Conservation (phyloP, 2,888 invertebrate species). For the Callimorpha dominula region DNA sequence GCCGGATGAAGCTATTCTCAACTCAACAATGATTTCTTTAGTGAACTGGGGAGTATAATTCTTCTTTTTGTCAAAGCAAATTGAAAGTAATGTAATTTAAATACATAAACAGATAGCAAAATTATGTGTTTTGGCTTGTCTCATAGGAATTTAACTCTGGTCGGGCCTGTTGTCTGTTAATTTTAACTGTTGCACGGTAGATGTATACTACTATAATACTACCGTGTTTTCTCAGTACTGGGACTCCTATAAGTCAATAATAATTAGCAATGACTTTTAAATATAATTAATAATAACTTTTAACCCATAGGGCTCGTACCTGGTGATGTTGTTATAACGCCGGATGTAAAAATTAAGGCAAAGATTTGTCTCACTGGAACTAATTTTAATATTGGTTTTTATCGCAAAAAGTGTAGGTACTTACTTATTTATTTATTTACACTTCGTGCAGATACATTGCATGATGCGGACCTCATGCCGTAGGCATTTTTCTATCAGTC, state of each 20-base stretch:
- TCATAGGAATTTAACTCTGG: neutral
- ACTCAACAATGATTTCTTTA: constrained; percentile 31
- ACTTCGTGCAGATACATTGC: too few species aligned
- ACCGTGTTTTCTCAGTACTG: too few species aligned
- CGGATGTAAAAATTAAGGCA: neutral
- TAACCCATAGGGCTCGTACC: too few species aligned
- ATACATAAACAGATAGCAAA: constrained; percentile 16
- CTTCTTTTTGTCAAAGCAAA: constrained; percentile 39
- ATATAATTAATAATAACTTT: too few species aligned
- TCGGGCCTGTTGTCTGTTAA: neutral
- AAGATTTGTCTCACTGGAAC: neutral
- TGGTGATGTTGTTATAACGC: neutral
- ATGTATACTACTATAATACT: too few species aligned
- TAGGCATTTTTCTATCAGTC: too few species aligned
- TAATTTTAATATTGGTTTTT: neutral
- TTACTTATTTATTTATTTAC: too few species aligned
- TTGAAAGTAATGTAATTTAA: constrained; percentile 25
- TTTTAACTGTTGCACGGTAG: too few species aligned
- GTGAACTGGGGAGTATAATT: constrained; percentile 27
- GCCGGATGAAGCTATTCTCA: constrained; percentile 48
- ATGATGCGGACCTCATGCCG: too few species aligned
- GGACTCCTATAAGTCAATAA: too few species aligned
- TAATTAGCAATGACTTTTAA: too few species aligned
- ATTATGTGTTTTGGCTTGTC: neutral
- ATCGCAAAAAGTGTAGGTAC: too few species aligned